Evolutionary conservation across 2,797 vertebrate genomes (phyloP).

Genomic region (Lates japonicus): DNA sequence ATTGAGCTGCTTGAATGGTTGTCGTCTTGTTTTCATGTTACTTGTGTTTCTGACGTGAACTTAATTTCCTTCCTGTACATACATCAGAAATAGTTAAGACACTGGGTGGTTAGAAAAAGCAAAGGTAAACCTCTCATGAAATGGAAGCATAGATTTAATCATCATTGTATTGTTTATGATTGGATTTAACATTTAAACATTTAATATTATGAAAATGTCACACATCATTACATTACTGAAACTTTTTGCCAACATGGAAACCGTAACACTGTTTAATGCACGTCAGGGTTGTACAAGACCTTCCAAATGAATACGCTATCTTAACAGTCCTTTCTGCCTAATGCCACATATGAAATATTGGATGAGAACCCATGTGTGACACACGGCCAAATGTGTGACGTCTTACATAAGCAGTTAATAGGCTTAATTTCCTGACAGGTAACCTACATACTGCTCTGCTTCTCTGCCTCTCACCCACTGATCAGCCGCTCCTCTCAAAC

Average conservation of each 20-base stretch:
- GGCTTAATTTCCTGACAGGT: constrained; percentile 79
- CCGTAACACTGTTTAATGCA: background rate
- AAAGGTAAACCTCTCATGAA: background rate
- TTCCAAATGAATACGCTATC: background rate
- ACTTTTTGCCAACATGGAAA: background rate
- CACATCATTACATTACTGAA: background rate
- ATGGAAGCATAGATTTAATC: background rate
- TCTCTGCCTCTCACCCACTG: constrained; percentile 33
- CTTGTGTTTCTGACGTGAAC: background rate
- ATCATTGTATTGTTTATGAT: background rate
- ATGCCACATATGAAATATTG: constrained; percentile 29
- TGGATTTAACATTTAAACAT: background rate
- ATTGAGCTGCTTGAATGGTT: too few species aligned
- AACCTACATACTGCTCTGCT: constrained; percentile 72
- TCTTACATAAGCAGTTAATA: constrained; percentile 73
- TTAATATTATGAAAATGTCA: background rate
- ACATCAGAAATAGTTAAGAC: background rate
- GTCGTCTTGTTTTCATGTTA: background rate
- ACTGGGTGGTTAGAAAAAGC: too few species aligned
- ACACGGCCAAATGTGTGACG: constrained; percentile 44
- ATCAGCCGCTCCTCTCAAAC: constrained; percentile 36
- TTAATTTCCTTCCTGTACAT: background rate
- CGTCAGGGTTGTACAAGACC: constrained; percentile 13
- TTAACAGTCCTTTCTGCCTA: background rate
- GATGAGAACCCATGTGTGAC: constrained; percentile 22